Conservation (phyloP, 1,140 invertebrate species). For the Saccostrea echinata region DNA sequence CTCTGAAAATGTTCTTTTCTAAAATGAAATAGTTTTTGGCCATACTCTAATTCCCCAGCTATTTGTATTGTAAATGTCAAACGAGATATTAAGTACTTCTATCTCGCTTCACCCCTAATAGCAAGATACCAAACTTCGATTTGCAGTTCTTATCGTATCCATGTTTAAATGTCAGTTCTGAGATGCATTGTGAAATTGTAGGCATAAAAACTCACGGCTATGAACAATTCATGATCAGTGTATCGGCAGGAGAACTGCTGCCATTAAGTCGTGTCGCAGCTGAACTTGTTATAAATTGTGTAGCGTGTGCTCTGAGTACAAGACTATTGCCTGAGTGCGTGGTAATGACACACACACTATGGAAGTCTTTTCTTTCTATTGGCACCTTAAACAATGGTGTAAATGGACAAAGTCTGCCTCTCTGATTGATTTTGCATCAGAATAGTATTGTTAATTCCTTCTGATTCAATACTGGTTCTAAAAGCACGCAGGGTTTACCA, state of each 20-base stretch:
- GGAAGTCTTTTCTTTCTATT: neutral
- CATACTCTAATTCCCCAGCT: too few species aligned
- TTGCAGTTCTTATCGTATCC: too few species aligned
- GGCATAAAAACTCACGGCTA: neutral
- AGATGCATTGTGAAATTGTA: neutral
- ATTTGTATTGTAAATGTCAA: neutral
- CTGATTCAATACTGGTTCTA: too few species aligned
- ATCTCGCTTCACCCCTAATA: neutral
- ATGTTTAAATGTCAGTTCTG: neutral
- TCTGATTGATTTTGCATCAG: too few species aligned
- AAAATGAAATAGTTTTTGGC: too few species aligned
- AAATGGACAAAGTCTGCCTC: too few species aligned
- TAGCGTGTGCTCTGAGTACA: neutral
- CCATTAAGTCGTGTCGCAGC: neutral
- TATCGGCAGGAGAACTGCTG: neutral
- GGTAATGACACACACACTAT: neutral
- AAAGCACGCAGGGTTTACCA: too few species aligned
- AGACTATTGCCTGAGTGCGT: neutral
- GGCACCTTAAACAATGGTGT: neutral
- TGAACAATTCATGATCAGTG: neutral
- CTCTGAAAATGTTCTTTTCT: too few species aligned
- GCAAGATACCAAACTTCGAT: neutral
- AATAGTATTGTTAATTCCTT: too few species aligned
- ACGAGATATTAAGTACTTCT: neutral
- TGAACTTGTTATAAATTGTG: neutral